A percentile compares a stretch with the other conserved stretches of the same genome.
Evolutionary conservation across 2,888 invertebrate genomes (phyloP).

Genomic region (Eupsilia transversa): DNA sequence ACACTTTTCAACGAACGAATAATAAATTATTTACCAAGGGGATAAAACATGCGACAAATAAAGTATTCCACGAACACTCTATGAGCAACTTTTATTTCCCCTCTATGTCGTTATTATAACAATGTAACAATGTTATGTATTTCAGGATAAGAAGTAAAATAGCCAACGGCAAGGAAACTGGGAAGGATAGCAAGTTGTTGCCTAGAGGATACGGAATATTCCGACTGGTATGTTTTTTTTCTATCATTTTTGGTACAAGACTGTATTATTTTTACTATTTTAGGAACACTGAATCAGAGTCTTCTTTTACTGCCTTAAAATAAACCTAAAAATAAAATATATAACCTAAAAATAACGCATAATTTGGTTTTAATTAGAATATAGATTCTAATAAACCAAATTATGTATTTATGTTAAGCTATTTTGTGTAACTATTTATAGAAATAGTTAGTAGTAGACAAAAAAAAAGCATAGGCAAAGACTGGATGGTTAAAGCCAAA

Average conservation of each 20-base stretch:
- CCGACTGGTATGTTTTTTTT: conserved; percentile 74
- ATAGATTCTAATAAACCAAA: too few species aligned
- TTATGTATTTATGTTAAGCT: too few species aligned
- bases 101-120: neutral
- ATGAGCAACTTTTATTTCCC: neutral
- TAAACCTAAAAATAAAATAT: too few species aligned
- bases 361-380: too few species aligned
- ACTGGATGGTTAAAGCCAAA: too few species aligned
- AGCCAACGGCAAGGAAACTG: conserved; percentile 78
- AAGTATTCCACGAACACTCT: neutral
- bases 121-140: conserved; percentile 43
- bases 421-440: too few species aligned
- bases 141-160: conserved; percentile 79
- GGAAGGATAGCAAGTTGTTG: conserved; percentile 65
- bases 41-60: neutral
- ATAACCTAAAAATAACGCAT: too few species aligned
- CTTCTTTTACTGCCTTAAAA: too few species aligned
- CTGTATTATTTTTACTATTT: neutral
- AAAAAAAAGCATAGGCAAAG: too few species aligned
- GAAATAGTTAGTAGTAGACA: too few species aligned
- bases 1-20: neutral
- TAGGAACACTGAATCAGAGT: neutral
- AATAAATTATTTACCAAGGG: neutral
- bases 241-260: neutral
- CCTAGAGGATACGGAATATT: conserved; percentile 82